A percentile compares a stretch with the other conserved stretches of the same genome.
Evolutionary conservation across 1,140 invertebrate species (phyloP).

Genomic region (Drosophila ogumai): DNA sequence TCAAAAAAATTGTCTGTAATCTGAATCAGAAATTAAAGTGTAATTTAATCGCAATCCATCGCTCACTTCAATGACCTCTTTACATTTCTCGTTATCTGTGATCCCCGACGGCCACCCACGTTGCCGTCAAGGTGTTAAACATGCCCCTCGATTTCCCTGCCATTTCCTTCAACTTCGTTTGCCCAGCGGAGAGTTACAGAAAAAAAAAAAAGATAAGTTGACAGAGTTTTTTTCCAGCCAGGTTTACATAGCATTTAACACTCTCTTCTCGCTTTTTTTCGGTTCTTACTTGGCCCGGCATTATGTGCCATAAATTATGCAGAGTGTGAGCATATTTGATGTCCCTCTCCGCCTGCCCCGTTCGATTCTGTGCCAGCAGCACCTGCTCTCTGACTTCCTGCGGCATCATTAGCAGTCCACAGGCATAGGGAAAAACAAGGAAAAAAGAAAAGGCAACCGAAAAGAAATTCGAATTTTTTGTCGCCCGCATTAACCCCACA

Average conservation of each 20-base stretch:
- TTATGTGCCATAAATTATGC: constrained; percentile 76
- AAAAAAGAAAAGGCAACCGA: constrained; percentile 3
- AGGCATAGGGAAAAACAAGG: constrained; percentile 43
- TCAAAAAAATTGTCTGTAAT: not conserved
- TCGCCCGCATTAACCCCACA: constrained; percentile 61
- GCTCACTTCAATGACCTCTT: constrained; percentile 28
- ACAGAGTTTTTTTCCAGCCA: constrained; percentile 42
- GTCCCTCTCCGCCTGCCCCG: constrained; percentile 10
- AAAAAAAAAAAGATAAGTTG: constrained; percentile 59
- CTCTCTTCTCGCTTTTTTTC: constrained; percentile 25
- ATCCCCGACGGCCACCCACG: constrained; percentile 56
- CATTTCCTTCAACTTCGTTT: constrained; percentile 46
- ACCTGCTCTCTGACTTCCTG: constrained; percentile 69
- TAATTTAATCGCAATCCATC: constrained; percentile 15
- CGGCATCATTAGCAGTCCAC: constrained; percentile 74
- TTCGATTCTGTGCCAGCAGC: constrained; percentile 42
- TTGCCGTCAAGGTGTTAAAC: constrained; percentile 64
- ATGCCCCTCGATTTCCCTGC: constrained; percentile 31
- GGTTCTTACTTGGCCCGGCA: constrained; percentile 14
- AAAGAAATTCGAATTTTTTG: constrained; percentile 39
- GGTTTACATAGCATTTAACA: constrained; percentile 75
- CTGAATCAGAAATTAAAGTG: not conserved
- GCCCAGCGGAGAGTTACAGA: constrained; percentile 27
- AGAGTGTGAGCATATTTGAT: constrained; percentile 72
- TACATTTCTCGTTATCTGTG: constrained; percentile 36